Evolutionary conservation across 2,888 invertebrate genomes (phyloP).

Genomic region (Mesorhabditis spiculigera): DNA sequence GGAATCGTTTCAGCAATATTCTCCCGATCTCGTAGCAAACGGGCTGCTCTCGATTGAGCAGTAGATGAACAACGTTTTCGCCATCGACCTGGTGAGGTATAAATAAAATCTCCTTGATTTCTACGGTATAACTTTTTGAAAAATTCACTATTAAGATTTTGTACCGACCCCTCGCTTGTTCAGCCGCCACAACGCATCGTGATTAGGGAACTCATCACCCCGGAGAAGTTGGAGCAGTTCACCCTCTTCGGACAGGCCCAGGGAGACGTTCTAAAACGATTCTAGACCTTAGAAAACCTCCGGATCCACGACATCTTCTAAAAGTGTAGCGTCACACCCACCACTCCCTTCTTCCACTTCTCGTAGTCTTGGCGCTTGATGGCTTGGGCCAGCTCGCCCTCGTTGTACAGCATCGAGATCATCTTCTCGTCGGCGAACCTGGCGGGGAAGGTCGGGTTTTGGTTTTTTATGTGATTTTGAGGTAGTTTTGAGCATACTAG

Average conservation of each 20-base stretch:
- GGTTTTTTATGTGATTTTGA: neutral
- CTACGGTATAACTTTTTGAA: neutral
- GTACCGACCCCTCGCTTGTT: slow-evolving; percentile 78
- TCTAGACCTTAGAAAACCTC: no score
- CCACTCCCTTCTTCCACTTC: slow-evolving; percentile 70
- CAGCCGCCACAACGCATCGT: slow-evolving; percentile 92
- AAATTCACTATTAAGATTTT: neutral
- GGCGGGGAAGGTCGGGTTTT: neutral
- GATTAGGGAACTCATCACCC: slow-evolving; percentile 48
- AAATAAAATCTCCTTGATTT: neutral
- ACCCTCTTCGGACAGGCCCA: slow-evolving; percentile 77
- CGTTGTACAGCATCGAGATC: slow-evolving; percentile 63
- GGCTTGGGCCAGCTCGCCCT: slow-evolving; percentile 74
- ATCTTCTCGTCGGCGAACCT: slow-evolving; percentile 23
- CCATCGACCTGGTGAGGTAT: slow-evolving; percentile 67
- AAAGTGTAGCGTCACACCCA: slow-evolving; percentile 15
- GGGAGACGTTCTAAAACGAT: slow-evolving; percentile 43
- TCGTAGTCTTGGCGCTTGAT: slow-evolving; percentile 78
- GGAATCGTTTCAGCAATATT: slow-evolving; percentile 69
- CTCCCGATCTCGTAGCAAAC: slow-evolving; percentile 70
- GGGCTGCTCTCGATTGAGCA: slow-evolving; percentile 66
- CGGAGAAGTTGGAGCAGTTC: slow-evolving; percentile 64
- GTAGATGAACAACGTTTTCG: slow-evolving; percentile 86
- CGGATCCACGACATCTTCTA: neutral
- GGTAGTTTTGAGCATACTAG: no score